A percentile compares a stretch with the other conserved stretches of the same genome.
Evolutionary conservation across 2,113 vertebrate species (phyloP).

Genomic region (Podarcis raffonei): DNA sequence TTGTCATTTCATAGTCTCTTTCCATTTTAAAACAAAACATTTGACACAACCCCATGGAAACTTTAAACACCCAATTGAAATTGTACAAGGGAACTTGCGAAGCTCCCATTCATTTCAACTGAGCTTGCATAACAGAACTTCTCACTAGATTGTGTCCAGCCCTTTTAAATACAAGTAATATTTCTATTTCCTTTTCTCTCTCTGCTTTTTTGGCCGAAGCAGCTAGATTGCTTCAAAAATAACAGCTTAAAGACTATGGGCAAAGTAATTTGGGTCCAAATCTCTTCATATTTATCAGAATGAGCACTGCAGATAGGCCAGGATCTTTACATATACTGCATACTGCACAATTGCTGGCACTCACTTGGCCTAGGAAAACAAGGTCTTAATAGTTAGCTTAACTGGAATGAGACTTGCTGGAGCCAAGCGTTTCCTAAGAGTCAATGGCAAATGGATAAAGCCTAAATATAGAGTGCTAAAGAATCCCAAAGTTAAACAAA

Average conservation of each 20-base stretch:
- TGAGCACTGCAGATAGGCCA: constrained; percentile 46
- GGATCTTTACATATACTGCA: constrained; percentile 30
- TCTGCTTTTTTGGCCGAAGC: constrained; percentile 23
- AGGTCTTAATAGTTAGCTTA: constrained; percentile 45
- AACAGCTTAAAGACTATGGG: constrained; percentile 33
- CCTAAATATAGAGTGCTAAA: constrained; percentile 53
- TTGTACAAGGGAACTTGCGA: neutral
- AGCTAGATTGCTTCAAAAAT: neutral
- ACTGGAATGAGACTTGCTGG: constrained; percentile 55
- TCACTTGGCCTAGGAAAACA: constrained; percentile 57
- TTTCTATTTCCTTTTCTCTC: neutral
- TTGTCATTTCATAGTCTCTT: neutral
- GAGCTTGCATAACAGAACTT: neutral
- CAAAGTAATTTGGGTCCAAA: constrained; percentile 30
- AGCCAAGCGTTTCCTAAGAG: constrained; percentile 61
- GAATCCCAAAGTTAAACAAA: constrained; percentile 64
- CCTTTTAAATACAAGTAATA: neutral
- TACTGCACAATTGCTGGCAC: constrained; percentile 47
- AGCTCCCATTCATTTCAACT: neutral
- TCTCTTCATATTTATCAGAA: constrained; percentile 51
- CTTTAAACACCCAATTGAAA: neutral
- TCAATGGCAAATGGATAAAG: constrained; percentile 47
- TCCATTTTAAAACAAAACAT: neutral
- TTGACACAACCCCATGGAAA: neutral
- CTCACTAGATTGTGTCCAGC: neutral